Percentiles rank a stretch among this genome's conserved stretches.
These are phyloP conservation scores for Fabriciana adippe DNA, from an alignment of 2,888 invertebrate species.

Conservation along the genomic window DNA sequence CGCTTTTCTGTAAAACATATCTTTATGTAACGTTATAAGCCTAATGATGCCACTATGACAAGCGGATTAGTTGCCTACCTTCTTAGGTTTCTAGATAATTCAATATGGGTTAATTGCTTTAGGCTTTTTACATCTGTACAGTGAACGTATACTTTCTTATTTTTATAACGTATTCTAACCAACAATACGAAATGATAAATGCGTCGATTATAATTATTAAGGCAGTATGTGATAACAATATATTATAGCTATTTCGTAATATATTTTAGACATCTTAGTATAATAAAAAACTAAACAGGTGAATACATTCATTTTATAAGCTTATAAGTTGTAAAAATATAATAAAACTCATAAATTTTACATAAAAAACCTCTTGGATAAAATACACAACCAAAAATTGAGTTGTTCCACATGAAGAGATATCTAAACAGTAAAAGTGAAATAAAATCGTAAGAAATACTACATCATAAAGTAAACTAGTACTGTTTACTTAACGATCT, in stretches of 20 bases:
- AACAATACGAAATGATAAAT: no score
- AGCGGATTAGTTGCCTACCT: constrained; percentile 3
- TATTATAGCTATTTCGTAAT: background rate
- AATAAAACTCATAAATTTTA: constrained; percentile 22
- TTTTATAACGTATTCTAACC: no score
- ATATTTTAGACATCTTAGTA: constrained; percentile 13
- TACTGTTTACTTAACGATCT: constrained; percentile 50
- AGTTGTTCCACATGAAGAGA: constrained; percentile 32
- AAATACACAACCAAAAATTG: constrained; percentile 32
- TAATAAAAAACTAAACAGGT: constrained; percentile 23
- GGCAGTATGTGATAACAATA: background rate
- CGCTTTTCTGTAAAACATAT: background rate
- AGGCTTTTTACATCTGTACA: background rate
- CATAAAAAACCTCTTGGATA: constrained; percentile 24
- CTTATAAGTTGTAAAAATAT: constrained; percentile 23
- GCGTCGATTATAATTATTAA: background rate
- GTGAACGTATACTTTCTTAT: background rate
- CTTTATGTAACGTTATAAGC: constrained; percentile 8
- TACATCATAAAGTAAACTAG: constrained; percentile 49
- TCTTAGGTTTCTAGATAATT: constrained; percentile 15
- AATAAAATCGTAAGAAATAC: constrained; percentile 46
- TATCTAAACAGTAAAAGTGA: constrained; percentile 43
- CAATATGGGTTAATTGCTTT: constrained; percentile 1
- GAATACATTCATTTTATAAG: constrained; percentile 21
- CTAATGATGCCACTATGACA: background rate